Evolutionary conservation across 2,888 invertebrate genomes (phyloP), one percentile per base, ranked within the genome.

Genomic region (Dorcus parallelipipedus): DNA sequence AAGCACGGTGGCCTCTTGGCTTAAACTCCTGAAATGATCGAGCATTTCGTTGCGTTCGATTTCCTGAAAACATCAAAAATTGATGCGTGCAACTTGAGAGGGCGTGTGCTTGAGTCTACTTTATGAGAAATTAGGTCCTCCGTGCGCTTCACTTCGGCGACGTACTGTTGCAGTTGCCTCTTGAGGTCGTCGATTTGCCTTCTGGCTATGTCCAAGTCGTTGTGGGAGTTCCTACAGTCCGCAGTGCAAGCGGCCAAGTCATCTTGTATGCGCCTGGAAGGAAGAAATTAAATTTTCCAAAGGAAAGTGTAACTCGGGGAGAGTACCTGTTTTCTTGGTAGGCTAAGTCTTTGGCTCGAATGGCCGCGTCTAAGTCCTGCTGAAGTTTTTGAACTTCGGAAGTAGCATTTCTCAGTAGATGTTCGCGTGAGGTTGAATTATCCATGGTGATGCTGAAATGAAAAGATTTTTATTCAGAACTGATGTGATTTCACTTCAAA

Each of bases 161-260:
- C 90, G 78, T 93, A 93, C 69, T 90, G 89, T 70, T 91, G 90
- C 60, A 92, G 76, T 72, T 92, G 90, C 61, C 85, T 83, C 73
- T 89, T 91, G 62, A 92, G 78, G 66, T 87, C 84, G 56, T 86
- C 87, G 20, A 90, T 87, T 79, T 92, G 90, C 70, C 85, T 82
- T 65, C 84, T 84, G 14, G 87, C 84, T 56, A 85, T 83, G 53
- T 88, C 88, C 66, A 90, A 80, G 73, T 90, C 89, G 65, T 83
- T 85, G 64, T 85, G 86, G 10, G 85, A 80, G 26, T 84, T 78
- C 66, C 85, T 82, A 56, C 85, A 78, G 71, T 86, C 86, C 61
- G 81, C 81, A 49, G 86, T 85, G 68, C 84, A 82, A 38, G 86
- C 82, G 38, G 86, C 84, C 66, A 92, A 75, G 73, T 87, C 90